Evolutionary conservation across 2,797 vertebrate genomes (phyloP), one percentile per base, ranked within the genome.

Genomic region (Halcyon badia): DNA sequence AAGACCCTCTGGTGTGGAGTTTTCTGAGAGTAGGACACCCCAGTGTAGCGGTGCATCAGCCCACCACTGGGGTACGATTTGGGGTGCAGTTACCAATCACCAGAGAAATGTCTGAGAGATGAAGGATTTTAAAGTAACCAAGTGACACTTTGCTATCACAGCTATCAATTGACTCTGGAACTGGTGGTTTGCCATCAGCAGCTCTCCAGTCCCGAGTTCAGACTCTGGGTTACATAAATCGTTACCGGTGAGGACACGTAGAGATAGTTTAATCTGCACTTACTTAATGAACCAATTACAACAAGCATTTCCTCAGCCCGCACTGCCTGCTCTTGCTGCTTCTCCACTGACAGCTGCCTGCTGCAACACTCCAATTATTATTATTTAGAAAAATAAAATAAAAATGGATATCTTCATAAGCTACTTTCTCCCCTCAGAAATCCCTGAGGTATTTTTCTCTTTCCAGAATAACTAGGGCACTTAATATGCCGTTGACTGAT

Each of bases 201-300:
- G 85, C 90, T 94, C 93, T 72, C 56, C 82, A 79, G 69, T 41
- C 72, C 72, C 24, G 82, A 96, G 94, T 96, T 96, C 96, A 96
- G 83, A 33, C 70, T 86, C 49, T 1, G 57, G 79, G 93, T 97
- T 97, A 83, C 39, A 71, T 89, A 94, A 97, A 94, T 91, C 54
- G 18, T 85, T 96, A 94, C 95, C 79, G 94, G 92, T 91, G 83
- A 92, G 64, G 66, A 83, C 71, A 19, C 9, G 78, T n/a, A 94
- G 94, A 54, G 96, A 90, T 85, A 87, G 94, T 93, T 97, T 79
- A 78, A 96, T 96, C 96, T 95, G 48, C 64, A 95, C 35, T 92
- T 87, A 37, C 46, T 80, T 91, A 87, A 94, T 90, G 85, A 97
- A 58, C 61, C 72, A 65, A 28, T 91, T 94, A 75, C 88, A 88